Percentiles rank a stretch among this genome's conserved stretches.
Evolutionary conservation across 2,888 invertebrate genomes (phyloP).

Genomic region (Hypercompe scribonia): DNA sequence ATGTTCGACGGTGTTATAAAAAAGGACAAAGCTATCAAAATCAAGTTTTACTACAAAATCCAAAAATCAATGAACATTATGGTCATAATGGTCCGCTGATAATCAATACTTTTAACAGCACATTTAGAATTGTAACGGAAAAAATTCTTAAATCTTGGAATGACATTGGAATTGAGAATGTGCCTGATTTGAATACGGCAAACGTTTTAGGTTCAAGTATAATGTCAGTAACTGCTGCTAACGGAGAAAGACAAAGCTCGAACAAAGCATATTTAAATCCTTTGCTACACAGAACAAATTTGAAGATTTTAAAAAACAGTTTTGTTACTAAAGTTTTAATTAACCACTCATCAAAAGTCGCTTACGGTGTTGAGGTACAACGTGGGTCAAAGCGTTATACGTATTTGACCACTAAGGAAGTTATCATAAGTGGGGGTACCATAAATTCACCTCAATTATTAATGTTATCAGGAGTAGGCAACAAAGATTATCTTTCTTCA

Average conservation of each 20-base stretch:
- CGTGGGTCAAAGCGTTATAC: slow-evolving; percentile 14
- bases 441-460: slow-evolving; percentile 80
- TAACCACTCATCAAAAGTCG: slow-evolving; percentile 2
- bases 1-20: slow-evolving; percentile 79
- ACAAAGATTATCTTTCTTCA: slow-evolving; percentile 65
- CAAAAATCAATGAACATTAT: slow-evolving; percentile 59
- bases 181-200: slow-evolving; percentile 74
- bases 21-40: slow-evolving; percentile 81
- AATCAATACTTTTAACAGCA: slow-evolving; percentile 77
- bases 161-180: slow-evolving; percentile 73
- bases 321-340: slow-evolving; percentile 32
- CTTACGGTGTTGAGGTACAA: slow-evolving; percentile 26
- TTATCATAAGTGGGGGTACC: slow-evolving; percentile 79
- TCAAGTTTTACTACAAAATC: slow-evolving; percentile 48
- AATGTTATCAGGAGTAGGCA: slow-evolving; percentile 83
- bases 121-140: slow-evolving; percentile 63
- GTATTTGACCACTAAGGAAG: slow-evolving; percentile 67
- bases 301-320: slow-evolving; percentile 56
- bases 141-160: slow-evolving; percentile 70
- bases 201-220: slow-evolving; percentile 79
- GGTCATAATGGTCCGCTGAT: slow-evolving; percentile 77
- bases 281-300: slow-evolving; percentile 60
- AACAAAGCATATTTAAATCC: slow-evolving; percentile 84
- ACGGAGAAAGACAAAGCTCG: slow-evolving; percentile 84
- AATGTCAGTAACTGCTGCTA: slow-evolving; percentile 74